phyloP scores from a whole-genome alignment of 2,888 invertebrate species.

The Mantis religiosa region DNA sequence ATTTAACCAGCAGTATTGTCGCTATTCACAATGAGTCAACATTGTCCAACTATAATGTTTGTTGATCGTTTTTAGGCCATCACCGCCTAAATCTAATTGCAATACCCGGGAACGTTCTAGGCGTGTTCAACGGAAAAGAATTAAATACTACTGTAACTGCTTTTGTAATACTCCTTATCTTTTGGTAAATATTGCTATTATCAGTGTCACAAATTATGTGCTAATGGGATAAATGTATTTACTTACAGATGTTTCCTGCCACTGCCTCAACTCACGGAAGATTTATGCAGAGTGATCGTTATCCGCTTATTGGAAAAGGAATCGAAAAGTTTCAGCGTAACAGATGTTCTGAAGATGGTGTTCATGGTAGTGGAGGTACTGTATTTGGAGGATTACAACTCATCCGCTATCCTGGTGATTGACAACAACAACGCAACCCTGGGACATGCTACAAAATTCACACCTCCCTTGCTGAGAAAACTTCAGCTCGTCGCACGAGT shows the following conservation, averaged over 20 bases:
- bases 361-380: slow-evolving; percentile 43
- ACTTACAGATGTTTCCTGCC: not conserved
- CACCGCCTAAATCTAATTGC: too few species aligned
- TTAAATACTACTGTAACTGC: too few species aligned
- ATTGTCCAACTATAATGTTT: too few species aligned
- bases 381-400: slow-evolving; percentile 40
- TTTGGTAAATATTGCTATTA: too few species aligned
- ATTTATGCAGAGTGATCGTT: slow-evolving; percentile 3
- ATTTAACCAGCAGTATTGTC: too few species aligned
- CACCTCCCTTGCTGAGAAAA: slow-evolving; percentile 37
- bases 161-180: too few species aligned
- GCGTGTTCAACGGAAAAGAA: too few species aligned
- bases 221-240: too few species aligned
- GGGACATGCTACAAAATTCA: slow-evolving; percentile 42
- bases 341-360: slow-evolving; percentile 39
- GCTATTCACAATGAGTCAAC: too few species aligned
- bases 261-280: not conserved
- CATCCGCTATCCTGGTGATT: slow-evolving; percentile 39
- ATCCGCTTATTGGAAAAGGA: slow-evolving; percentile 3
- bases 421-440: slow-evolving; percentile 39
- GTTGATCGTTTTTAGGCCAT: too few species aligned
- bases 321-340: slow-evolving; percentile 40
- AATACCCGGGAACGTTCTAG: too few species aligned
- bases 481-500: slow-evolving; percentile 34
- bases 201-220: too few species aligned